A percentile compares a stretch with the other conserved stretches of the same genome.
phyloP scores from a whole-genome alignment of 2,113 vertebrate genomes.

The Seriola dumerili region DNA sequence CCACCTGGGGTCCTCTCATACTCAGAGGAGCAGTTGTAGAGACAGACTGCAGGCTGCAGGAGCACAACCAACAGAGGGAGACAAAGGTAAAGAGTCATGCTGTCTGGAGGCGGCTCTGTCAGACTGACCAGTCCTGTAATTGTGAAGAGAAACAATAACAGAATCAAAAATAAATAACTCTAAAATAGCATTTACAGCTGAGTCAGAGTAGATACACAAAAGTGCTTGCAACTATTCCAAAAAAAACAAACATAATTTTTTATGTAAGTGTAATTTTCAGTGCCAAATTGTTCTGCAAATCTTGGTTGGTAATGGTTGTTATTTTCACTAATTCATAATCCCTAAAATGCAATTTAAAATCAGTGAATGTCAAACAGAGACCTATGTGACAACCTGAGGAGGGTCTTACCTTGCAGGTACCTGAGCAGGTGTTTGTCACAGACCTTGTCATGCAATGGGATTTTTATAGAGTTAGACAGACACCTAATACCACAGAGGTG shows the following conservation, averaged over 20 bases:
- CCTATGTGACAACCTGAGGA: not conserved
- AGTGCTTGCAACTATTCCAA: not conserved
- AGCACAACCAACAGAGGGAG: constrained; percentile 73
- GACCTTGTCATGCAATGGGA: not conserved
- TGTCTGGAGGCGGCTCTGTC: constrained; percentile 17
- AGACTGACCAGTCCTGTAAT: not conserved
- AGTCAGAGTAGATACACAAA: not conserved
- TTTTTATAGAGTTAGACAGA: constrained; percentile 66
- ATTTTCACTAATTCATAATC: not conserved
- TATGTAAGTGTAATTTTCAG: no score
- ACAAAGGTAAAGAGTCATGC: constrained; percentile 61
- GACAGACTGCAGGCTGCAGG: constrained; percentile 62
- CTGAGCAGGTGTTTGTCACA: constrained; percentile 57
- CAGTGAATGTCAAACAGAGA: not conserved
- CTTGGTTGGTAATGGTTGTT: not conserved
- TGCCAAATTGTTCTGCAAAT: not conserved
- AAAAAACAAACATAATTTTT: not conserved
- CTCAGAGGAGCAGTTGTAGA: constrained; percentile 78
- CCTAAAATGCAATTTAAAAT: not conserved
- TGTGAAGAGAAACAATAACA: not conserved
- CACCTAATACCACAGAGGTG: constrained; percentile 60
- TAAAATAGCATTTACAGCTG: not conserved
- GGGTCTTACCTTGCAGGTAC: constrained; percentile 62
- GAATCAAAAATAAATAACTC: not conserved
- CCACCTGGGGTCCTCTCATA: constrained; percentile 82